phyloP scores from a whole-genome alignment of 1,140 invertebrate species.

The Pteromalus puparum region DNA sequence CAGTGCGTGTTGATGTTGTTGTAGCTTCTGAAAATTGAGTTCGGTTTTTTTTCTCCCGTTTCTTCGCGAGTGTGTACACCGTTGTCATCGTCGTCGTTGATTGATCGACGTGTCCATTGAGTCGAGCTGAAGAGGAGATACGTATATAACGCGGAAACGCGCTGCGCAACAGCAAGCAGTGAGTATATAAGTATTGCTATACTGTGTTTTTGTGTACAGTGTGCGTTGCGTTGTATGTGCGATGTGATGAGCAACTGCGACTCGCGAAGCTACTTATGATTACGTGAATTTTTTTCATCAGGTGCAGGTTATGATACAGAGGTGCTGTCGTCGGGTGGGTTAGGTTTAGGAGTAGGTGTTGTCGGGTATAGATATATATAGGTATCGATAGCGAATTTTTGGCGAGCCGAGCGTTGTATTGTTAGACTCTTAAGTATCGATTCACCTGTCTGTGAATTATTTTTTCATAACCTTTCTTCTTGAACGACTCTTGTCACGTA shows the following conservation, averaged over 20 bases:
- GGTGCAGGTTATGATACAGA: background rate
- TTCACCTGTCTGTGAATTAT: background rate
- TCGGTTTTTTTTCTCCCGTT: background rate
- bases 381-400: background rate
- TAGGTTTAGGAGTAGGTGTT: background rate
- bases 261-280: too few relatives aligned
- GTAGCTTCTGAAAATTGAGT: background rate
- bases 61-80: background rate
- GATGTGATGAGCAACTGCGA: too few relatives aligned
- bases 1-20: background rate
- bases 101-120: background rate
- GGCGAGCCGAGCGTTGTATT: too few relatives aligned
- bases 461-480: background rate
- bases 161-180: slow-evolving; percentile 13
- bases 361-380: too few relatives aligned
- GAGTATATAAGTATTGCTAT: background rate
- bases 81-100: background rate
- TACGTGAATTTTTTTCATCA: background rate
- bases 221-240: background rate
- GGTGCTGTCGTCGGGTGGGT: background rate
- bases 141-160: background rate
- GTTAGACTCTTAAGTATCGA: background rate
- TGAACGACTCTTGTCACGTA: too few relatives aligned
- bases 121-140: background rate
- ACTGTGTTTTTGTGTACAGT: background rate